phyloP scores from a whole-genome alignment of 1,140 invertebrate genomes.

The Grapholita molesta region DNA sequence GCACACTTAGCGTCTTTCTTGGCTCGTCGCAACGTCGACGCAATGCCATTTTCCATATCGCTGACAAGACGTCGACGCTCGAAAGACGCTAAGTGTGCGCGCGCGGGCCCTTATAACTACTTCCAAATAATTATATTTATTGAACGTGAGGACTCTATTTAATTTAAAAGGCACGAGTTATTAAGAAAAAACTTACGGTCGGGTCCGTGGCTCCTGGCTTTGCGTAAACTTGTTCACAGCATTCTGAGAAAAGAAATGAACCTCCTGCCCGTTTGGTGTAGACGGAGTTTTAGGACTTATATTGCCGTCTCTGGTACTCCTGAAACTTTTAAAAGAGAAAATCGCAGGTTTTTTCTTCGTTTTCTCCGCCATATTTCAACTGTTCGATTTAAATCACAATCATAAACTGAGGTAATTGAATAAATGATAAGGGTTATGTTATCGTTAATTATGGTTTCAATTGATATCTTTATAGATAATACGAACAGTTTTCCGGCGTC shows the following conservation, averaged over 20 bases:
- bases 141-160: too few relatives aligned
- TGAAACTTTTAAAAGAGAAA: constrained; percentile 56
- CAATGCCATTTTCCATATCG: too few relatives aligned
- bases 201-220: constrained; percentile 36
- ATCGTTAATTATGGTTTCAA: not conserved
- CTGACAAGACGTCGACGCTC: too few relatives aligned
- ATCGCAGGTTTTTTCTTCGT: constrained; percentile 56
- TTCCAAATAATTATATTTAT: too few relatives aligned
- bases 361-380: constrained; percentile 55
- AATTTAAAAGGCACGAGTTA: too few relatives aligned
- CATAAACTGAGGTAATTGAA: constrained; percentile 18
- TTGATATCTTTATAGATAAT: not conserved
- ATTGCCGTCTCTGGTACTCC: constrained; percentile 41
- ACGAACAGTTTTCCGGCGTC: too few relatives aligned
- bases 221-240: not conserved
- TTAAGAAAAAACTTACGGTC: constrained; percentile 50
- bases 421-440: not conserved
- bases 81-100: too few relatives aligned
- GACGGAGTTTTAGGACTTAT: constrained; percentile 11
- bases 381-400: constrained; percentile 21
- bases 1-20: too few relatives aligned
- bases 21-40: too few relatives aligned
- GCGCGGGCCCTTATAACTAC: too few relatives aligned
- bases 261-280: not conserved
- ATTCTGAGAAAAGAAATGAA: constrained; percentile 30